Base-by-base conservation (phyloP, 2,113 vertebrate genomes). In the Actenoides lindsayi region DNA sequence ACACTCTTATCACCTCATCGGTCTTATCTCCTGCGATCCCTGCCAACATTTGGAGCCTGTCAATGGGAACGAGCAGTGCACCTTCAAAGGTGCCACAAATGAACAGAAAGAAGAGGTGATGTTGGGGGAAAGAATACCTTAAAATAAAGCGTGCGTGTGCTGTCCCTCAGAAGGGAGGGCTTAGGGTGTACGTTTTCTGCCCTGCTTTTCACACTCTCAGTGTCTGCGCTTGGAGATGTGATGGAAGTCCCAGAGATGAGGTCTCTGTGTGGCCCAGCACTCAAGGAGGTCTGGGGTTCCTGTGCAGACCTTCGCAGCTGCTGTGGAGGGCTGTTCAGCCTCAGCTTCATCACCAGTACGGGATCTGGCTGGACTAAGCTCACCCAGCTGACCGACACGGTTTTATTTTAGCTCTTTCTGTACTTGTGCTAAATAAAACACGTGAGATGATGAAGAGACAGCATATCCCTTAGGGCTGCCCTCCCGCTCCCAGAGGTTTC, bases 1-100 rank as follows among this genome's bases (percentile, higher is more conserved):
- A 94, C 74, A 73, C 89, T 94, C 73, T 96, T 95, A 96, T 96
- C 95, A 91, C 87, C 88, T 74, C 92, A 88, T 96, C 41, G 1
- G 20, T 97, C 91, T 96, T 97, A 96, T 85, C 95, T 94, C 54
- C 51, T 70, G 69, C 2, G 3, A 93, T 94, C 83, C 69, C 86
- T 95, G 94, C 92, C 95, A 92, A 60, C 62, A 27, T 87, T 89
- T 28, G 0, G 70, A 91, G 81, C 44, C 79, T 37, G 59, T 79
- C 81, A 79, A 15, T 79, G 67, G 83, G 51, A 86, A 73, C 13
- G 0, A 85, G 64, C 0, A 37, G 0, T 50, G n/a, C 73, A 65
- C 69, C 92, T 89, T 64, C 5, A 53, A 90, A 88, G 21, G 37
- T 89, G 74, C 88, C 67, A 37, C 70, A 42, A 76, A 83, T 39